phyloP scores from a whole-genome alignment of 1,140 invertebrate genomes.

The Conus betulinus region DNA sequence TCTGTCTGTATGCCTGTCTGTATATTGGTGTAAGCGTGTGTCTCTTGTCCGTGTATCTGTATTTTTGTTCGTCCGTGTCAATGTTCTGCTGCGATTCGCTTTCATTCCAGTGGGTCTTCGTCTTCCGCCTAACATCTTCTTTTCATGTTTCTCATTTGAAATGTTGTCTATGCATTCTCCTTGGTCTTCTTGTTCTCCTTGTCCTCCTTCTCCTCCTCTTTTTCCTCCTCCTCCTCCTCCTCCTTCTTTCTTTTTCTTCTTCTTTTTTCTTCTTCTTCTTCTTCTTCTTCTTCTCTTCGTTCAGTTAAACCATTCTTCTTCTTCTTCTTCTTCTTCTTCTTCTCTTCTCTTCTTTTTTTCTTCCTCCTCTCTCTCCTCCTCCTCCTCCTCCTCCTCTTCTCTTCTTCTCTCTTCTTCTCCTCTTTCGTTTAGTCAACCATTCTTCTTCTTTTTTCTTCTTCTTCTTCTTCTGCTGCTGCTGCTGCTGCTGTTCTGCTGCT shows the following conservation, averaged over 20 bases:
- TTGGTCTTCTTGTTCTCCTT: constrained; percentile 32
- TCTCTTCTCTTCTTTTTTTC: no score
- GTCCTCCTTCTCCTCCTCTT: constrained; percentile 24
- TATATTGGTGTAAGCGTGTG: no score
- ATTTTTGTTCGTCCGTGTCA: no score
- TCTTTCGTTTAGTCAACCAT: no score
- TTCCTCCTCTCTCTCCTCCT: no score
- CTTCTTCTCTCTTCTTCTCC: neutral
- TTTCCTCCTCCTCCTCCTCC: constrained; percentile 18
- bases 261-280: neutral
- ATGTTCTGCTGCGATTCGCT: neutral
- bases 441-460: no score
- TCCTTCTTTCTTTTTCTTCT: neutral
- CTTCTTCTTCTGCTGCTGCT: no score
- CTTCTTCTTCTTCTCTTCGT: neutral
- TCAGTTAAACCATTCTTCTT: neutral
- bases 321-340: neutral
- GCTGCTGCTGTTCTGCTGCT: no score
- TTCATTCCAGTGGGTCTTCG: constrained; percentile 9
- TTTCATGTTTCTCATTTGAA: neutral
- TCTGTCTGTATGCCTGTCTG: no score
- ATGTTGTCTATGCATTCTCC: neutral
- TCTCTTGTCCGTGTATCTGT: no score
- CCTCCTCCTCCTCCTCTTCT: no score
- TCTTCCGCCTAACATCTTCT: no score